Evolutionary conservation across 2,888 invertebrate species (phyloP), one percentile per base, ranked within the genome.

Genomic region (Exephanes ischioxanthus): DNA sequence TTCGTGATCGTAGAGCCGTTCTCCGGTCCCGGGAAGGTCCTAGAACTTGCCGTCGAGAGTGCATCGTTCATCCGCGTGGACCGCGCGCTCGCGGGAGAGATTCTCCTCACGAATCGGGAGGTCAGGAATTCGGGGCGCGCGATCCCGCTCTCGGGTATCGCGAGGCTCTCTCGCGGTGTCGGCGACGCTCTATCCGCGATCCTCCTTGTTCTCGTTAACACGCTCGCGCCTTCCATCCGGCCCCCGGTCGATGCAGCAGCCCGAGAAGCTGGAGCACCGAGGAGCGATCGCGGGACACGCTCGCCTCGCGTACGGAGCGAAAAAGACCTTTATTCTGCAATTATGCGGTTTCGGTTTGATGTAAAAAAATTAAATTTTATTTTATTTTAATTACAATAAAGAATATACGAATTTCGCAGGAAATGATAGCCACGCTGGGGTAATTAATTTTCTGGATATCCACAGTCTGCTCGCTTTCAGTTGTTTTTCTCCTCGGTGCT

Each of bases 91-190:
- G 26, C 45, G 2, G 26, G 41, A 71, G 51, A 82, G 70, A 26
- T 55, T 70, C 68, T 53, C 80, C 72, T 82, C 85, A 85, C 82
- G 85, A 76, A 83, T 72, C 85, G 71, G 51, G 82, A 80, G 83
- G 80, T 85, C 83, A 80, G 77, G 83, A 85, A 85, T 85, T 85
- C 85, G 85, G 83, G 79, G 75, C 80, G 83, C 80, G 83, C 73
- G 76, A 80, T 80, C 77, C 77, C 55, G 53, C 19, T 55, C 16
- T 30, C 45, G 45, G 53, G 37, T 53, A 76, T 76, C 76, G 66
- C 48, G 61, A 66, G 37, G 4, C 45, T 45, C 58, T 26, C 76
- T 37, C 37, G 16, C 55, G 37, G 72, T 9, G 11, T 45, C 14
- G 53, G 51, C 22, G 37, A 76, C 53, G 11, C 61, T 61, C 41